Evolutionary conservation across 2,888 invertebrate genomes (phyloP).

Genomic region (Drosophila anomalata): DNA sequence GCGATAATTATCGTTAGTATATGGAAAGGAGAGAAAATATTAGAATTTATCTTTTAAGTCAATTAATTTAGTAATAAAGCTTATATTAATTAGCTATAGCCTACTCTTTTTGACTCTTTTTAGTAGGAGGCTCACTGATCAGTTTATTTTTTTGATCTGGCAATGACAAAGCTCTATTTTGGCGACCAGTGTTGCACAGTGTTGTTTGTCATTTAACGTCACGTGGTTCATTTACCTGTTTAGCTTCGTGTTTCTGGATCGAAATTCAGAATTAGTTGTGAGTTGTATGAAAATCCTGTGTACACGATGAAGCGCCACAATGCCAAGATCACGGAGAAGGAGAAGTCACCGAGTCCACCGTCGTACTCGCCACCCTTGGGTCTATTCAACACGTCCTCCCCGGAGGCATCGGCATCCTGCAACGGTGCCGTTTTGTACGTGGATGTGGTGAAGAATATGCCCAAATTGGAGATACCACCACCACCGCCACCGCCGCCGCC

Average conservation of each 20-base stretch:
- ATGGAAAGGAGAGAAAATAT: too few relatives aligned
- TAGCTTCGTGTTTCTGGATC: constrained; percentile 1
- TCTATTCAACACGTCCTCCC: constrained; percentile 2
- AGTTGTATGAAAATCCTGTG: constrained; percentile 9
- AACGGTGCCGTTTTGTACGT: constrained; percentile 49
- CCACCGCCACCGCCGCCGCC: constrained; percentile 21
- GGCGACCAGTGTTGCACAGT: constrained; percentile 25
- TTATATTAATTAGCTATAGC: too few relatives aligned
- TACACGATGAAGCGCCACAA: constrained; percentile 57
- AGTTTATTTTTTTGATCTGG: not conserved
- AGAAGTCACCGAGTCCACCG: not conserved
- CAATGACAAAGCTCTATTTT: not conserved
- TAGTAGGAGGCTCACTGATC: not conserved
- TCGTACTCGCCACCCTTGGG: not conserved
- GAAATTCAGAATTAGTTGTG: constrained; percentile 26
- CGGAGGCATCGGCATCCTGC: constrained; percentile 8
- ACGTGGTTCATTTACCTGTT: not conserved
- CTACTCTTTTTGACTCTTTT: not conserved
- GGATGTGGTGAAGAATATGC: constrained; percentile 62
- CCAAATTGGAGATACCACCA: constrained; percentile 15
- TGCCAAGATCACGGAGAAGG: constrained; percentile 32
- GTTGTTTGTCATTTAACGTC: not conserved
- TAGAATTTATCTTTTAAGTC: too few relatives aligned
- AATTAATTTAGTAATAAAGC: too few relatives aligned
- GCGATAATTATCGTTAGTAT: too few relatives aligned